Evolutionary conservation across 2,113 vertebrate genomes (phyloP).

Genomic region (Rhinoderma darwinii): DNA sequence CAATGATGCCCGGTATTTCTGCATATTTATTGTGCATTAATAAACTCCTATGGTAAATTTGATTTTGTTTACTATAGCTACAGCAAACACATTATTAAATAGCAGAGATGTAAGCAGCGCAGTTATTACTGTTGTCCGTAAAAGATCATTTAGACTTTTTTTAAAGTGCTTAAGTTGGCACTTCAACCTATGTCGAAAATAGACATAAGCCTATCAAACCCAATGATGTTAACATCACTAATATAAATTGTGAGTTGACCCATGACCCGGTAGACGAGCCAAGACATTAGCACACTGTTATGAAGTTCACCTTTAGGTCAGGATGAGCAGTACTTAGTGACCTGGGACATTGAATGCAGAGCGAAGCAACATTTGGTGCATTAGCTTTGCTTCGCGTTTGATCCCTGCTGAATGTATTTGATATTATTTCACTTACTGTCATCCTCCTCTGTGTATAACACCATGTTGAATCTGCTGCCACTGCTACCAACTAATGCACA

Average conservation of each 20-base stretch:
- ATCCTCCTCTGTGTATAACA: neutral
- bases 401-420: neutral
- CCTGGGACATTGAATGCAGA: neutral
- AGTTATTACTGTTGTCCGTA: neutral
- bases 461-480: neutral
- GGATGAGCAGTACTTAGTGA: constrained; percentile 26
- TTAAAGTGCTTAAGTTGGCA: neutral
- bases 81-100: neutral
- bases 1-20: too few species aligned
- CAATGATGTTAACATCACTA: constrained; percentile 15
- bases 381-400: neutral
- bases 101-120: too few species aligned
- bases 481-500: neutral
- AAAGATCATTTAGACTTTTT: neutral
- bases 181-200: neutral
- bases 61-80: too few species aligned
- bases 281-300: constrained; percentile 2
- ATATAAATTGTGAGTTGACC: constrained; percentile 10
- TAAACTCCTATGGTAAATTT: too few species aligned
- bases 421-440: neutral
- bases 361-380: neutral
- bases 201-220: neutral
- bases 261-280: neutral
- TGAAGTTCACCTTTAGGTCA: constrained; percentile 13
- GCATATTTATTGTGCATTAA: too few species aligned